Percentiles rank a stretch among this genome's conserved stretches.
These are phyloP conservation scores for Antedon mediterranea DNA, from an alignment of 53 echinoderm and acorn worm species.

Conservation along the genomic window DNA sequence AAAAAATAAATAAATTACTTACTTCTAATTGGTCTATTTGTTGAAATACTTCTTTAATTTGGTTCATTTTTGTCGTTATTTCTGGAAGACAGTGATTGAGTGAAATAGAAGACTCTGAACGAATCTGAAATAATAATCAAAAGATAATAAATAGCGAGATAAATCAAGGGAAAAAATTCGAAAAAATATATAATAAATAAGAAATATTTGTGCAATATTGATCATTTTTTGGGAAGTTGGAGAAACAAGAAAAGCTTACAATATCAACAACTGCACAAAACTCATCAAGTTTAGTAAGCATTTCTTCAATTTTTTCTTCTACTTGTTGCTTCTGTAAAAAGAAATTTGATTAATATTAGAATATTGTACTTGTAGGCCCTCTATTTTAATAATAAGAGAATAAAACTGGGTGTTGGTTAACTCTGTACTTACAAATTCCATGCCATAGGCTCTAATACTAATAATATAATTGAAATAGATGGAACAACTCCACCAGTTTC, in stretches of 20 bases:
- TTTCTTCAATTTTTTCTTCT: slow-evolving; percentile 84
- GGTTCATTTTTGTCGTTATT: slow-evolving; percentile 53
- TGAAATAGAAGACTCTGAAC: slow-evolving; percentile 77
- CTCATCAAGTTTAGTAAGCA: slow-evolving; percentile 87
- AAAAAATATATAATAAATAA: neutral
- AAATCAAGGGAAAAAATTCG: too few species aligned
- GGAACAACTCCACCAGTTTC: too few species aligned
- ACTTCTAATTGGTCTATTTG: slow-evolving; percentile 86
- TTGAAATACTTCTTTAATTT: slow-evolving; percentile 43
- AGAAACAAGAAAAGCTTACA: slow-evolving; percentile 35
- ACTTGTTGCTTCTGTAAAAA: slow-evolving; percentile 37
- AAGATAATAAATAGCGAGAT: too few species aligned
- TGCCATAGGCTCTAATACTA: too few species aligned
- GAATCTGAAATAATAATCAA: slow-evolving; percentile 20
- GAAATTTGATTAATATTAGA: too few species aligned
- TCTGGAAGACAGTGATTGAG: slow-evolving; percentile 85
- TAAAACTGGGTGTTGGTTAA: too few species aligned
- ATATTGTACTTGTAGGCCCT: too few species aligned
- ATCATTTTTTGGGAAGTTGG: neutral
- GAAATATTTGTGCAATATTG: neutral
- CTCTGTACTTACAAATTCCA: too few species aligned
- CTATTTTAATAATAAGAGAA: too few species aligned
- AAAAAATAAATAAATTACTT: too few species aligned
- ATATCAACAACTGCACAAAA: slow-evolving; percentile 90
- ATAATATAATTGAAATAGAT: too few species aligned